These are phyloP conservation scores for Melanotaenia boesemani DNA, from an alignment of 2,797 vertebrate genomes.

Conservation along the genomic window DNA sequence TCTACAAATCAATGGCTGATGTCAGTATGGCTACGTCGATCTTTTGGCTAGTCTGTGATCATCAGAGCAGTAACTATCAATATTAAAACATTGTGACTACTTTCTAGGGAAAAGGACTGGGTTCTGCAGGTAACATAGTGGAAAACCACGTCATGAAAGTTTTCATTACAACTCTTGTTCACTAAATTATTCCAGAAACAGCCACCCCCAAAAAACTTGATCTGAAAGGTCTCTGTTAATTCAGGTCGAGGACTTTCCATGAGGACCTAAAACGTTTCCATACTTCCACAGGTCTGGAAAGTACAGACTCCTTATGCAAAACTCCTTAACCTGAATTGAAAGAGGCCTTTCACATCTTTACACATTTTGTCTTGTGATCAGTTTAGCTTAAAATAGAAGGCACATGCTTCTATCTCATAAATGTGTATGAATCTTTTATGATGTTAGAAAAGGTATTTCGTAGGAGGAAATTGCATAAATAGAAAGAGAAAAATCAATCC, in stretches of 20 bases:
- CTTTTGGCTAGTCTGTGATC: neutral
- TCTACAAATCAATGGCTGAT: neutral
- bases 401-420: neutral
- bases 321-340: constrained; percentile 42
- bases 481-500: neutral
- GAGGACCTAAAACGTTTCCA: constrained; percentile 41
- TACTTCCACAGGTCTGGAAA: constrained; percentile 50
- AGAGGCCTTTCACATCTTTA: constrained; percentile 44
- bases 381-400: constrained; percentile 9
- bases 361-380: constrained; percentile 5
- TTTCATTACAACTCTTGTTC: constrained; percentile 29
- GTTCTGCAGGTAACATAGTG: constrained; percentile 20
- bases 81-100: too few species aligned
- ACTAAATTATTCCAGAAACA: constrained; percentile 8
- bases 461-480: constrained; percentile 1
- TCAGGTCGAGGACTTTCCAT: constrained; percentile 52
- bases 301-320: constrained; percentile 26
- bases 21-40: neutral
- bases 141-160: constrained; percentile 37
- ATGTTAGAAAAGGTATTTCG: constrained; percentile 7
- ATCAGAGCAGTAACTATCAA: neutral
- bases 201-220: constrained; percentile 44
- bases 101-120: constrained; percentile 2
- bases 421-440: neutral
- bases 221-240: constrained; percentile 65